Percentiles rank a stretch among this genome's conserved stretches.
These are phyloP conservation scores for Latrodectus elegans DNA, from an alignment of 2,888 invertebrate genomes.

Conservation along the genomic window DNA sequence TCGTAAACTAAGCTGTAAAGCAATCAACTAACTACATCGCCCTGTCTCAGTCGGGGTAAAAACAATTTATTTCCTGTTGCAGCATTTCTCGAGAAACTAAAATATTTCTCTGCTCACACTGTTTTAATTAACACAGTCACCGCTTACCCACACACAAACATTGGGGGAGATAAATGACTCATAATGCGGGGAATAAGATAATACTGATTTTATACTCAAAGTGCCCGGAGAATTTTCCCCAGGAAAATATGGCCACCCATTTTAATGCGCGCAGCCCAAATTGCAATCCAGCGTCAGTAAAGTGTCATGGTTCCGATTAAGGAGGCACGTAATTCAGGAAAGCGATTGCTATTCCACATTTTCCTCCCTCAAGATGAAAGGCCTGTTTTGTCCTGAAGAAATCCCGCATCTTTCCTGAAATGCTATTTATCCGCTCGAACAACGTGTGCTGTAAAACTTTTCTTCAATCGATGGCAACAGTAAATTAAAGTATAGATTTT, in stretches of 20 bases:
- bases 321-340: neutral
- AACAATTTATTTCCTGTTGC: slow-evolving; percentile 30
- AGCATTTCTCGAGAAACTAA: slow-evolving; percentile 1
- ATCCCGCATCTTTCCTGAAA: too few species aligned
- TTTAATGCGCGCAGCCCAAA: neutral
- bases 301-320: neutral
- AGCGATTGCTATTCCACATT: neutral
- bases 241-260: neutral
- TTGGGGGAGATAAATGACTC: slow-evolving; percentile 39
- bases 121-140: slow-evolving; percentile 30
- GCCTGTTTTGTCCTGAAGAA: neutral
- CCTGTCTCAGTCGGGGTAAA: slow-evolving; percentile 11
- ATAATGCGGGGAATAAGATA: slow-evolving; percentile 36
- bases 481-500: too few species aligned
- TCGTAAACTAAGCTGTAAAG: neutral
- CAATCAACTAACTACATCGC: slow-evolving; percentile 4
- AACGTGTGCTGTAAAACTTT: too few species aligned
- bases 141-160: neutral
- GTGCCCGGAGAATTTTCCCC: neutral
- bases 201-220: slow-evolving; percentile 28
- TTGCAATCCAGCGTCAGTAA: neutral
- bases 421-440: too few species aligned
- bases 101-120: slow-evolving; percentile 20
- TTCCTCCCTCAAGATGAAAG: neutral
- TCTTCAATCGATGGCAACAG: too few species aligned